A percentile compares a stretch with the other conserved stretches of the same genome.
These are phyloP conservation scores for Odobenus rosmarus DNA, from an alignment of 2,113 vertebrate genomes.

Conservation along the genomic window DNA sequence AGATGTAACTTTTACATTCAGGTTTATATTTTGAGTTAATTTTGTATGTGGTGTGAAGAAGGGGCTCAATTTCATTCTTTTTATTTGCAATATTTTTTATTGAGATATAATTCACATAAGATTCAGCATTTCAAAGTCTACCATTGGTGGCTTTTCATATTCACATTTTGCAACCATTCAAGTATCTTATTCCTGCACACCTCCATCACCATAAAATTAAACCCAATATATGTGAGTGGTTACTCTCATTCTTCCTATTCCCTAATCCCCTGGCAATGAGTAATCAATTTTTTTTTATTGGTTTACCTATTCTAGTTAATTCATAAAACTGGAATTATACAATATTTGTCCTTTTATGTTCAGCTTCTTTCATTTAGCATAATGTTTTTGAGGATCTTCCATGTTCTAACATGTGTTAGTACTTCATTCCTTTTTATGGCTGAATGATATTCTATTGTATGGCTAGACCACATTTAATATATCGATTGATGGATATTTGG, in stretches of 20 bases:
- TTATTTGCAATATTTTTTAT: neutral
- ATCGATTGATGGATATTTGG: neutral
- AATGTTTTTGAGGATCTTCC: neutral
- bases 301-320: neutral
- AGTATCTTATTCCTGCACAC: neutral
- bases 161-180: neutral
- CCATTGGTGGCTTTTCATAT: neutral
- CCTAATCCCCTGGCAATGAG: neutral
- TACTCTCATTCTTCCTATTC: neutral
- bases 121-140: neutral
- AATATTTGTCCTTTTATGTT: neutral
- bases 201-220: neutral
- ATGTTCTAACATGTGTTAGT: no score
- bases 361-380: neutral
- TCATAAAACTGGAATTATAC: neutral
- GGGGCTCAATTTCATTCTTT: neutral
- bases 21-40: neutral
- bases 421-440: neutral
- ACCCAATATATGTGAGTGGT: neutral
- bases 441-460: neutral
- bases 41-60: neutral
- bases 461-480: neutral
- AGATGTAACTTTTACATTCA: neutral
- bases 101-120: neutral
- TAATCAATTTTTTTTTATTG: neutral